Percentiles rank a stretch among this genome's conserved stretches.
Evolutionary conservation across 2,888 invertebrate genomes (phyloP).

Genomic region (Leptopilina drosophilae): DNA sequence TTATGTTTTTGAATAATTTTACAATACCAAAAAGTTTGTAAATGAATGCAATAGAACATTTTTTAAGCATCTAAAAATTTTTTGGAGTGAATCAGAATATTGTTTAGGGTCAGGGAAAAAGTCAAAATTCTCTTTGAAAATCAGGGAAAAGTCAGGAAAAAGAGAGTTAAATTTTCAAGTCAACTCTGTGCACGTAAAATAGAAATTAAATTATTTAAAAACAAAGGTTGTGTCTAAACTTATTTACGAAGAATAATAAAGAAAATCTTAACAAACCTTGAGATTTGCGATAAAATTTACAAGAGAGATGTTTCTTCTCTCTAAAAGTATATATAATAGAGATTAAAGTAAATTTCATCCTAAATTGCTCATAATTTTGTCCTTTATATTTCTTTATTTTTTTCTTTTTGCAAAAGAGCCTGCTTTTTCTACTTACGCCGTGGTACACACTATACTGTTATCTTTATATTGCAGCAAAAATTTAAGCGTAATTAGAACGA

Average conservation of each 20-base stretch:
- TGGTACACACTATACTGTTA: neutral
- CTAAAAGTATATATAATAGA: neutral
- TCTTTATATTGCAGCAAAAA: constrained; percentile 43
- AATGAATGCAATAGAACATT: too few species aligned
- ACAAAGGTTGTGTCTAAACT: neutral
- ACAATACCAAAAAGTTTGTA: too few species aligned
- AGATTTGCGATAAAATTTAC: neutral
- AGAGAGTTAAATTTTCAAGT: too few species aligned
- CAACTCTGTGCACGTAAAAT: too few species aligned
- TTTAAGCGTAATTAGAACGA: constrained; percentile 60
- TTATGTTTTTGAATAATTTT: too few species aligned
- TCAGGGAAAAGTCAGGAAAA: too few species aligned
- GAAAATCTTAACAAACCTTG: neutral
- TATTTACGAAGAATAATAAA: neutral
- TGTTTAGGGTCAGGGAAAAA: too few species aligned
- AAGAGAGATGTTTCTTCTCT: neutral
- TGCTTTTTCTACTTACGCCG: neutral
- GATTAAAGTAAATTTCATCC: neutral
- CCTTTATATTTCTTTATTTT: neutral
- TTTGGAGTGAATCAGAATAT: too few species aligned
- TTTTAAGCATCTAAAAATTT: too few species aligned
- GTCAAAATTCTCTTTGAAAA: too few species aligned
- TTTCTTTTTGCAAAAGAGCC: neutral
- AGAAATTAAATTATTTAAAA: neutral
- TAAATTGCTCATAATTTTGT: neutral